Base-by-base conservation (phyloP, 1,140 invertebrate species). In the Lordiphosa clarofinis region DNA sequence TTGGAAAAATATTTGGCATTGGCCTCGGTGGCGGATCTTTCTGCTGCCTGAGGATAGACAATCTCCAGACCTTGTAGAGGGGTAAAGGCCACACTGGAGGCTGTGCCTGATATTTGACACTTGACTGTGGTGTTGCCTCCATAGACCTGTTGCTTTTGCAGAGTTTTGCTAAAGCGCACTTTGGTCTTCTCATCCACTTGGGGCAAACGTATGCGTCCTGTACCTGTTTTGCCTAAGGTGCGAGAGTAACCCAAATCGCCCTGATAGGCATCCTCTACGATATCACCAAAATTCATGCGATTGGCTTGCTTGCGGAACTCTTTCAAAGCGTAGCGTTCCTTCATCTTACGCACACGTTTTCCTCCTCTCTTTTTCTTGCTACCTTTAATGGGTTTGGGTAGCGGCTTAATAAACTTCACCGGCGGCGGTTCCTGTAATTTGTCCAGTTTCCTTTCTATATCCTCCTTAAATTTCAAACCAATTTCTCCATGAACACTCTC, bases 261-360 rank as follows among this genome's bases (percentile, higher is more conserved):
- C 92, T 99, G 99, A 90, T 99, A 99, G 1, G 98, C 98, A 90
- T 99, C 99, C 87, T 99, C 98, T 90, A 99, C 98, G 88, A 97
- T 95, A 91, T 99, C 97, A 67, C 96, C 98, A 91, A 99, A 99
- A 89, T 97, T 99, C 92, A 99, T 96, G 81, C 98, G 92, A 90
- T 99, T 99, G 0, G 96, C 96, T 87, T 98, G 96, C 91, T 99
- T 99, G 47, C 98, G 91, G 78, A 99, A 94, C 90, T 99, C 99
- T 0, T 98, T 99, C 73, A 99, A 94, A 1, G 98, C 98, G 89
- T 99, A 96, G 13, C 98, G 92, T 90, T 99, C 99, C 90, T 99
- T 99, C 96, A 99, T 98, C 91, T 99, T 99, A 43, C 99, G 91
- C 3, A 99, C 98, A 55, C 97, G 92, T 88, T 98, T 96, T 2